Conservation (phyloP, 2,113 vertebrate genomes). For the Xiphophorus couchianus region DNA sequence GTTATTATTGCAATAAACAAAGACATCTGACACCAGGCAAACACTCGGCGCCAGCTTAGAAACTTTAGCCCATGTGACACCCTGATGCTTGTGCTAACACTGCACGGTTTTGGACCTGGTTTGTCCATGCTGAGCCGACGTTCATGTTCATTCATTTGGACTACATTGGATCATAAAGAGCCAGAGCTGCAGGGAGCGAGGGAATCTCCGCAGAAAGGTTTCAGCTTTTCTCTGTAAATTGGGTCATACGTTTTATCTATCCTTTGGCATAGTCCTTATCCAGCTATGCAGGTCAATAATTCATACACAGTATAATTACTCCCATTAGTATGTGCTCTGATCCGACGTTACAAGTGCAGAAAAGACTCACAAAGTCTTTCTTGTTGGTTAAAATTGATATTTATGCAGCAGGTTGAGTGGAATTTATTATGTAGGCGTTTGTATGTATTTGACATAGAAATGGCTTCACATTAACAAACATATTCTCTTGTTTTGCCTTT, state of each 20-base stretch:
- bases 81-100: neutral
- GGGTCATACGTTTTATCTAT: slow-evolving; percentile 46
- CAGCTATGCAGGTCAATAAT: slow-evolving; percentile 34
- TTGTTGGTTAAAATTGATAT: neutral
- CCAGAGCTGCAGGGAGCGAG: slow-evolving; percentile 29
- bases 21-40: neutral
- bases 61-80: neutral
- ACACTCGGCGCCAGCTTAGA: neutral
- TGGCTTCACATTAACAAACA: neutral
- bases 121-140: neutral
- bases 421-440: neutral
- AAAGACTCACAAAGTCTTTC: neutral
- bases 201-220: slow-evolving; percentile 34
- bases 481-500: too few species aligned
- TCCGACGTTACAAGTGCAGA: neutral
- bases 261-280: slow-evolving; percentile 9
- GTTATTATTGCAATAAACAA: slow-evolving; percentile 1
- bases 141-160: slow-evolving; percentile 39
- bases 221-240: slow-evolving; percentile 48
- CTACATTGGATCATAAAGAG: slow-evolving; percentile 32
- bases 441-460: neutral
- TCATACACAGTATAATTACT: neutral
- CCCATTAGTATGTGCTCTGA: neutral
- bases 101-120: neutral
- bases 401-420: neutral